phyloP scores from a whole-genome alignment of 2,113 vertebrate species.

The Sardina pilchardus region DNA sequence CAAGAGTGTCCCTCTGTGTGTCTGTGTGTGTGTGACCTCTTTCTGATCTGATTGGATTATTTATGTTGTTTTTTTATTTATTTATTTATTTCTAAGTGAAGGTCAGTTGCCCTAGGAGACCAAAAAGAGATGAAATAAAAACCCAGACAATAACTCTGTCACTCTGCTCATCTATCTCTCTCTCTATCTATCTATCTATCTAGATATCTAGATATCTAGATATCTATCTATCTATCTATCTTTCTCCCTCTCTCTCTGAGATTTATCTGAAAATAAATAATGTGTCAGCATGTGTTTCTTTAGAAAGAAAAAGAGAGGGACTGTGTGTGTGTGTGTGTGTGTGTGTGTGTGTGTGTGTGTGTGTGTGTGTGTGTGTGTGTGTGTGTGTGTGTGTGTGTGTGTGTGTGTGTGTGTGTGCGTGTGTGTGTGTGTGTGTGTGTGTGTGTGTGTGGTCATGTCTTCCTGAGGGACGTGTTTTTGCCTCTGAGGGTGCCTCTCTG shows the following conservation, averaged over 20 bases:
- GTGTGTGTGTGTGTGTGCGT: slow-evolving; percentile 5
- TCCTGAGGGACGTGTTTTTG: slow-evolving; percentile 25
- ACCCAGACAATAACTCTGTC: neutral
- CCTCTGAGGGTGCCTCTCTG: neutral
- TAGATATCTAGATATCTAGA: neutral
- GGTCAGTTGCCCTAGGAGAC: neutral
- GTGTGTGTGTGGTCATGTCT: slow-evolving; percentile 17
- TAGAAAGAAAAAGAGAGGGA: too few relatives aligned
- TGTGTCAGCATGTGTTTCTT: too few relatives aligned
- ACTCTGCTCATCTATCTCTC: neutral
- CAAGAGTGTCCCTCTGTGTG: neutral
- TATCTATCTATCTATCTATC: neutral
- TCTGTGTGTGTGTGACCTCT: neutral
- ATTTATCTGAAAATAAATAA: too few relatives aligned
- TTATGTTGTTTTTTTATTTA: neutral
- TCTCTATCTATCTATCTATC: neutral
- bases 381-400: too few relatives aligned
- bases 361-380: too few relatives aligned
- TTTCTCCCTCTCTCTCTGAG: neutral
- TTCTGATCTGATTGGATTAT: slow-evolving; percentile 12
- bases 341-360: too few relatives aligned
- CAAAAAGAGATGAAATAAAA: slow-evolving; percentile 5
- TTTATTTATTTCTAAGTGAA: neutral
- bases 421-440: neutral
- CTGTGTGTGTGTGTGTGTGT: too few relatives aligned